Conservation (phyloP, 2,113 vertebrate genomes). For the Serinus canaria region DNA sequence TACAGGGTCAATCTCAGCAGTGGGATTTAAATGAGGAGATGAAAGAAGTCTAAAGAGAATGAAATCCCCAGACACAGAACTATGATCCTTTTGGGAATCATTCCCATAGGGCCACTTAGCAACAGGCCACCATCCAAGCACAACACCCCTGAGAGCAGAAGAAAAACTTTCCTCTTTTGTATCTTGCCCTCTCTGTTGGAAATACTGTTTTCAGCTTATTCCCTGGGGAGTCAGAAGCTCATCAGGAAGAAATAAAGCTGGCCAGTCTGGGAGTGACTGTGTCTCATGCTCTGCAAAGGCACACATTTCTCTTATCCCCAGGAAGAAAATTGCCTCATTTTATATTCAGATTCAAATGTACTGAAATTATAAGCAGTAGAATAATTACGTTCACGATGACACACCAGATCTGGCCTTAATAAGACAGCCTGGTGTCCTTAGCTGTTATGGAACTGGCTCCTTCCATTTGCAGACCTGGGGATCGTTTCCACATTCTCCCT, state of each 20-base stretch:
- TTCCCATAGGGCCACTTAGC: conserved; percentile 54
- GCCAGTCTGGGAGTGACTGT: conserved; percentile 12
- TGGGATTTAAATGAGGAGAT: conserved; percentile 40
- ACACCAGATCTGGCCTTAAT: conserved; percentile 42
- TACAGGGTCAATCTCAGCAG: conserved; percentile 19
- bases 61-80: conserved; percentile 3
- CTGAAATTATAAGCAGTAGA: conserved; percentile 50
- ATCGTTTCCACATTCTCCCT: not conserved
- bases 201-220: conserved; percentile 12
- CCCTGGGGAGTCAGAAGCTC: conserved; percentile 20
- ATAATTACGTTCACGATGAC: conserved; percentile 33
- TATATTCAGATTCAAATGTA: conserved; percentile 54
- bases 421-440: conserved; percentile 20
- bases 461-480: not conserved
- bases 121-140: conserved; percentile 56
- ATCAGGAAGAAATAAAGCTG: conserved; percentile 51
- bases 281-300: conserved; percentile 39
- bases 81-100: conserved; percentile 21
- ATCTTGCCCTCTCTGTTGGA: conserved; percentile 20
- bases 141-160: not conserved
- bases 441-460: not conserved
- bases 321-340: conserved; percentile 60
- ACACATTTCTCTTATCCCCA: conserved; percentile 37
- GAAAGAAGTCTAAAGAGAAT: conserved; percentile 42
- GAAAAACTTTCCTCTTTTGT: conserved; percentile 44